Evolutionary conservation across 2,797 vertebrate genomes (phyloP).

Genomic region (Scarus forsteni): DNA sequence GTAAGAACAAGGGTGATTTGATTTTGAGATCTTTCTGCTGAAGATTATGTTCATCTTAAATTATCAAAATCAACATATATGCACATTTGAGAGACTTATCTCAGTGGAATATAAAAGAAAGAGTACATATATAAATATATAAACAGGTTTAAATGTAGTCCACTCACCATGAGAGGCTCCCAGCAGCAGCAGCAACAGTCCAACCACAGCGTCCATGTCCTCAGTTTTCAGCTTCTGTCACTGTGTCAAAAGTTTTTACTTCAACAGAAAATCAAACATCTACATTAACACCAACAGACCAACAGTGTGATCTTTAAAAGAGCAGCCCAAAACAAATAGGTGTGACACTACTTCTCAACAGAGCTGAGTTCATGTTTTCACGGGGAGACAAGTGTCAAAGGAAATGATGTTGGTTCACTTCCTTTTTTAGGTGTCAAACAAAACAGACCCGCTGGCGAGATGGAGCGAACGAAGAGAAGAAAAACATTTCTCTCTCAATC

Average conservation of each 20-base stretch:
- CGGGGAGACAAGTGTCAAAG: neutral
- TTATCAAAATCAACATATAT: neutral
- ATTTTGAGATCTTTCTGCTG: too few relatives aligned
- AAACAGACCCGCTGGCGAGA: neutral
- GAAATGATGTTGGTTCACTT: constrained; percentile 29
- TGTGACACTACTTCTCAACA: neutral
- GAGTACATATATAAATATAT: neutral
- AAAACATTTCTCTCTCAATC: neutral
- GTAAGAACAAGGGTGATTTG: too few relatives aligned
- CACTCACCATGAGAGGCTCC: constrained; percentile 39
- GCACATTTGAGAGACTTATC: too few relatives aligned
- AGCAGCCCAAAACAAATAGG: neutral
- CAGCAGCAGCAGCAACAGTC: constrained; percentile 34
- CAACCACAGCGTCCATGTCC: constrained; percentile 42
- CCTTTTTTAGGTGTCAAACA: neutral
- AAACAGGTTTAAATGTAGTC: neutral
- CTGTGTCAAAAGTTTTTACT: neutral
- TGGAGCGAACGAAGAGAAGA: constrained; percentile 13
- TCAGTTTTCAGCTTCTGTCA: neutral
- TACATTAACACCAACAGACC: neutral
- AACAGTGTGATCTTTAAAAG: neutral
- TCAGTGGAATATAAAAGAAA: neutral
- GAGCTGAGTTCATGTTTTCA: neutral
- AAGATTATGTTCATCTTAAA: too few relatives aligned
- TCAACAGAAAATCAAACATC: neutral